Evolutionary conservation across 1,140 invertebrate genomes (phyloP).

Genomic region (Coptotermes formosanus): DNA sequence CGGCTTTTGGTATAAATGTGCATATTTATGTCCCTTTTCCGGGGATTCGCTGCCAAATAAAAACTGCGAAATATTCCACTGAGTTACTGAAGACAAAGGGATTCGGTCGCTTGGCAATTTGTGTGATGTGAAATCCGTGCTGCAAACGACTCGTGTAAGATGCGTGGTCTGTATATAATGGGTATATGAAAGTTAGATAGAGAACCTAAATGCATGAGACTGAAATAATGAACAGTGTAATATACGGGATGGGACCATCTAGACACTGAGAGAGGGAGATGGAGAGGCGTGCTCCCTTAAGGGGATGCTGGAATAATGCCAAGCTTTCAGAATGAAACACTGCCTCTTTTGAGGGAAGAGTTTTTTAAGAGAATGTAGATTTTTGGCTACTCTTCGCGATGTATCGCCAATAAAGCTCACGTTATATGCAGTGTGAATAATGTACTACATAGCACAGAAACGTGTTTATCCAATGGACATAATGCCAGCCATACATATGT

Average conservation of each 20-base stretch:
- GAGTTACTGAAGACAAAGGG: not conserved
- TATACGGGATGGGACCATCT: not conserved
- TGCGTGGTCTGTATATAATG: constrained; percentile 2
- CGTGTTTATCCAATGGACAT: not conserved
- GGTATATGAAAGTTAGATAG: not conserved
- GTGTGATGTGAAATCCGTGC: not conserved
- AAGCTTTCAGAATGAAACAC: not conserved
- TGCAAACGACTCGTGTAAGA: constrained; percentile 11
- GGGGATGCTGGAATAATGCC: constrained; percentile 3
- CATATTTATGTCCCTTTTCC: not conserved
- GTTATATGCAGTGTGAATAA: not conserved
- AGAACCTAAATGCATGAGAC: not conserved
- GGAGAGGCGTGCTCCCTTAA: not conserved
- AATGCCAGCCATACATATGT: not conserved
- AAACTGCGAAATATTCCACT: not conserved
- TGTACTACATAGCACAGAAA: not conserved
- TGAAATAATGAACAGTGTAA: not conserved
- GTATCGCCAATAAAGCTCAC: not conserved
- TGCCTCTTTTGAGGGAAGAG: not conserved
- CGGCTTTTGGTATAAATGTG: not conserved
- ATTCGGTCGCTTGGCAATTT: not conserved
- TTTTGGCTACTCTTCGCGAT: not conserved
- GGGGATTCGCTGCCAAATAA: not conserved
- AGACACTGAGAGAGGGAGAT: not conserved
- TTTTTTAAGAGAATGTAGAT: not conserved